A percentile compares a stretch with the other conserved stretches of the same genome.
These are phyloP conservation scores for Champsocephalus gunnari DNA, from an alignment of 2,797 vertebrate genomes.

Conservation along the genomic window DNA sequence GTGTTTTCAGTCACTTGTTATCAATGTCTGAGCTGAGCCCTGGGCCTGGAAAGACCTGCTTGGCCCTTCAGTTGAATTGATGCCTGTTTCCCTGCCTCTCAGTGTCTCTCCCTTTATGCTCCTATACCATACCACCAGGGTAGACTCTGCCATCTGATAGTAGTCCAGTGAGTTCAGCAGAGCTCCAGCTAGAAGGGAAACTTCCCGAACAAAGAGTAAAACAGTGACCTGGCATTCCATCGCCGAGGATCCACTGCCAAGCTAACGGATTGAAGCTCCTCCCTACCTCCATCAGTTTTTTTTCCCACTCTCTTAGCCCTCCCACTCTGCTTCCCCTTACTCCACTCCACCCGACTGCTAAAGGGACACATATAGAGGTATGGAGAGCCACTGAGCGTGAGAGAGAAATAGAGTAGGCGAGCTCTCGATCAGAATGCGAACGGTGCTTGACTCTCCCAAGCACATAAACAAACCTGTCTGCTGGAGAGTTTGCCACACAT, in stretches of 20 bases:
- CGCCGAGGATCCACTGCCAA: slow-evolving; percentile 62
- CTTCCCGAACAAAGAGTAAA: slow-evolving; percentile 63
- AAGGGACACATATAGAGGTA: slow-evolving; percentile 32
- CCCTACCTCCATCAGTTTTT: not conserved
- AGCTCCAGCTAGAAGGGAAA: slow-evolving; percentile 57
- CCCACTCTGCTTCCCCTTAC: slow-evolving; percentile 5
- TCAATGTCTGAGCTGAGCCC: slow-evolving; percentile 52
- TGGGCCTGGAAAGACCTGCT: slow-evolving; percentile 43
- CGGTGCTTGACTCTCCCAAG: slow-evolving; percentile 58
- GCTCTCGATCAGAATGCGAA: slow-evolving; percentile 70
- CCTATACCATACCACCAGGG: slow-evolving; percentile 33
- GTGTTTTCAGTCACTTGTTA: slow-evolving; percentile 60
- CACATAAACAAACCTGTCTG: slow-evolving; percentile 71
- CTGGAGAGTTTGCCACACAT: slow-evolving; percentile 65
- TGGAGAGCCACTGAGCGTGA: slow-evolving; percentile 28
- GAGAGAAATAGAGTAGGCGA: slow-evolving; percentile 39
- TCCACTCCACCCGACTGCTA: slow-evolving; percentile 48
- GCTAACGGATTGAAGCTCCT: slow-evolving; percentile 59
- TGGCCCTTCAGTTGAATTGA: slow-evolving; percentile 37
- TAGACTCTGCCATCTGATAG: slow-evolving; percentile 59
- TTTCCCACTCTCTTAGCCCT: slow-evolving; percentile 2
- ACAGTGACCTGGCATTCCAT: slow-evolving; percentile 68
- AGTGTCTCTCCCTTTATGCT: slow-evolving; percentile 28
- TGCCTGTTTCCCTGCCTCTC: slow-evolving; percentile 29
- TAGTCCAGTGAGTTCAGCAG: slow-evolving; percentile 55